phyloP scores from a whole-genome alignment of 2,888 invertebrate genomes.

The Graphium colonna region DNA sequence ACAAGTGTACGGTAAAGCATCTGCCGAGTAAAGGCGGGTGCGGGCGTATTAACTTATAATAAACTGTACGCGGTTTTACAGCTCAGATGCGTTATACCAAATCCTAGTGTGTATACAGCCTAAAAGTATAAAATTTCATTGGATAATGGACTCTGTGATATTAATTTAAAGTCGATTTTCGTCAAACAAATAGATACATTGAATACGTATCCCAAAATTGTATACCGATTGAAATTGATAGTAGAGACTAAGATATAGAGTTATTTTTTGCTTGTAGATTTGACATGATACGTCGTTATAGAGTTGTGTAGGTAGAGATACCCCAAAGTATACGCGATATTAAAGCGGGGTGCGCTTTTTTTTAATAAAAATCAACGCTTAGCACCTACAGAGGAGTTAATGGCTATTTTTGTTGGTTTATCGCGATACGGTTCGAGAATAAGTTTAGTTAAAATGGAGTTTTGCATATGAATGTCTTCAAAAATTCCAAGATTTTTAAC shows the following conservation, averaged over 20 bases:
- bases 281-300: slow-evolving; percentile 23
- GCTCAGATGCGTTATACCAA: slow-evolving; percentile 48
- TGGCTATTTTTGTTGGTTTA: slow-evolving; percentile 31
- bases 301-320: slow-evolving; percentile 34
- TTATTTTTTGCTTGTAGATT: slow-evolving; percentile 18
- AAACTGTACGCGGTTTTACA: slow-evolving; percentile 65
- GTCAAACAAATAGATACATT: background rate
- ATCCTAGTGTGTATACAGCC: slow-evolving; percentile 27
- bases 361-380: slow-evolving; percentile 74
- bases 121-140: slow-evolving; percentile 27
- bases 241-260: background rate
- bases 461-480: no score
- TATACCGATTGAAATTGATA: background rate
- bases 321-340: slow-evolving; percentile 58
- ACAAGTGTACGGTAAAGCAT: slow-evolving; percentile 40
- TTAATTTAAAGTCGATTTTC: background rate
- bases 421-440: background rate
- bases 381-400: slow-evolving; percentile 38
- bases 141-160: slow-evolving; percentile 22
- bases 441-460: no score
- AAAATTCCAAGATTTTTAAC: no score
- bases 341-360: slow-evolving; percentile 55
- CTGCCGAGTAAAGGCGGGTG: slow-evolving; percentile 53
- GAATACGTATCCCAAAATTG: background rate
- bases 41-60: slow-evolving; percentile 72